Percentiles rank a stretch among this genome's conserved stretches.
These are phyloP conservation scores for Lates calcarifer DNA, from an alignment of 2,113 vertebrate species.

Conservation along the genomic window DNA sequence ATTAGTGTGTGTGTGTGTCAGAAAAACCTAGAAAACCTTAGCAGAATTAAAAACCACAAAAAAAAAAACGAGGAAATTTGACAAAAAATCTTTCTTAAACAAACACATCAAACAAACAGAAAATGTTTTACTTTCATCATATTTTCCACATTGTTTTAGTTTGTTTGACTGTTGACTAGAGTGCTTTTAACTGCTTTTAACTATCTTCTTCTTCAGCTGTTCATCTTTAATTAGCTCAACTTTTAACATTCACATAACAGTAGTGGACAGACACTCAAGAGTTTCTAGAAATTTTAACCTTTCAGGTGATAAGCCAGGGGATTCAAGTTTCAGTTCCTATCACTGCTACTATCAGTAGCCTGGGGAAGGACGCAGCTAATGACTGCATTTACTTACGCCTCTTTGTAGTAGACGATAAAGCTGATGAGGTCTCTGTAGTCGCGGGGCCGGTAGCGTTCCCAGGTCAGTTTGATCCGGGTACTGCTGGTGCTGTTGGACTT, in stretches of 20 bases:
- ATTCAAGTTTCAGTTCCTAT: neutral
- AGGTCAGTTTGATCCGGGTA: constrained; percentile 91
- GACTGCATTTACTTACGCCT: constrained; percentile 85
- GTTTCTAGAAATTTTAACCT: neutral
- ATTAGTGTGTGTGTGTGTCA: too few relatives aligned
- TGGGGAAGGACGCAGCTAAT: neutral
- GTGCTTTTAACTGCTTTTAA: too few relatives aligned
- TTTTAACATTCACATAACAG: too few relatives aligned
- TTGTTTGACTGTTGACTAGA: too few relatives aligned
- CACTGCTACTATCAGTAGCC: neutral
- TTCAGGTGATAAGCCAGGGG: neutral
- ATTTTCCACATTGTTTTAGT: too few relatives aligned
- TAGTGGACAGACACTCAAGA: too few relatives aligned
- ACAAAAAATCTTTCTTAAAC: neutral
- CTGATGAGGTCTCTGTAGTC: constrained; percentile 97
- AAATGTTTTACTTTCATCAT: too few relatives aligned
- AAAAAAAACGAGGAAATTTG: neutral
- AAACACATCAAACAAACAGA: neutral
- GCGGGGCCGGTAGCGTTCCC: constrained; percentile 93
- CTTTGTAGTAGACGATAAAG: constrained; percentile 98
- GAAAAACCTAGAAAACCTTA: too few relatives aligned
- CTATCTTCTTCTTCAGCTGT: too few relatives aligned
- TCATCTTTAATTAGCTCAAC: too few relatives aligned
- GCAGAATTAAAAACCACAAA: too few relatives aligned
- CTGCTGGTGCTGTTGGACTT: constrained; percentile 92